phyloP scores from a whole-genome alignment of 2,888 invertebrate genomes.

The Criorhina ranunculi region DNA sequence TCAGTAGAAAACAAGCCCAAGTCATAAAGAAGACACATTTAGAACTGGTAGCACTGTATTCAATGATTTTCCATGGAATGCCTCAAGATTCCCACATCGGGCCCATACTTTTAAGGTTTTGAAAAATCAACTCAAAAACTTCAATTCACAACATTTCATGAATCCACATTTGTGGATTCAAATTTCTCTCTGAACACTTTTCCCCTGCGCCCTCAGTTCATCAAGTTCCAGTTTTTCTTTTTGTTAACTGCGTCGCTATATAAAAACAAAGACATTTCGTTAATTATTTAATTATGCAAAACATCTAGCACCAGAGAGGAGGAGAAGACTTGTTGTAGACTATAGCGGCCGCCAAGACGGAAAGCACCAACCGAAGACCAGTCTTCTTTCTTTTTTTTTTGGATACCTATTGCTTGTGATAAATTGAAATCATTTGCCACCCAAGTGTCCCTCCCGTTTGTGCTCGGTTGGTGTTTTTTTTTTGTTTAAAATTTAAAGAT shows the following conservation, averaged over 20 bases:
- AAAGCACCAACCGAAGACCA: not conserved
- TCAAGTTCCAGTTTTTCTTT: not conserved
- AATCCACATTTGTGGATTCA: no score
- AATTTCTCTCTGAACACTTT: slow-evolving; percentile 52
- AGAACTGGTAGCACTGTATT: no score
- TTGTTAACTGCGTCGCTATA: slow-evolving; percentile 36
- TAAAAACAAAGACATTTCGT: slow-evolving; percentile 75
- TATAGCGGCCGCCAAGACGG: slow-evolving; percentile 18
- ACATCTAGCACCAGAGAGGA: slow-evolving; percentile 30
- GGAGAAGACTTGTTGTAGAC: slow-evolving; percentile 32
- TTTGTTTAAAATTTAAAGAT: slow-evolving; percentile 21
- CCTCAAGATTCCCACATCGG: no score
- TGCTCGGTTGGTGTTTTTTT: slow-evolving; percentile 15
- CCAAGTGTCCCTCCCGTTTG: slow-evolving; percentile 66
- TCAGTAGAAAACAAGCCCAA: no score
- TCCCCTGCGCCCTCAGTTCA: no score
- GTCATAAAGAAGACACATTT: no score
- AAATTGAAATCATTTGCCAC: slow-evolving; percentile 75
- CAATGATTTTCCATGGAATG: no score
- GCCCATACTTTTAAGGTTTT: no score
- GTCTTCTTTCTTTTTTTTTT: slow-evolving; percentile 26
- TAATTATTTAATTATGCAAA: slow-evolving; percentile 76
- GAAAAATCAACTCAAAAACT: no score
- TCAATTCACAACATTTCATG: no score
- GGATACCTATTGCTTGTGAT: slow-evolving; percentile 63